phyloP scores from a whole-genome alignment of 1,140 invertebrate species.

The Agrilus planipennis region DNA sequence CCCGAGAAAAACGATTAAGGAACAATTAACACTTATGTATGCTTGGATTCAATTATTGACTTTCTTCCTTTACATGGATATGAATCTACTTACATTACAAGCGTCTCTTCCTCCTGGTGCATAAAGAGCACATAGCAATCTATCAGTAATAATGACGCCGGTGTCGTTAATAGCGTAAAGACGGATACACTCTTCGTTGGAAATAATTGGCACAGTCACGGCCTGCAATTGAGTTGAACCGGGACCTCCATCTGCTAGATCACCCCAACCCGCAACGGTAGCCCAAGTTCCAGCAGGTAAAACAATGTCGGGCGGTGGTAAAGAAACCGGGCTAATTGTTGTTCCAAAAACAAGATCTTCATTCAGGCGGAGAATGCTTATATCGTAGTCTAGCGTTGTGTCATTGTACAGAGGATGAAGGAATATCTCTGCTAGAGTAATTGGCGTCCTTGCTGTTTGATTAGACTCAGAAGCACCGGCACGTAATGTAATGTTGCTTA shows the following conservation, averaged over 20 bases:
- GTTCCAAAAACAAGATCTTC: constrained; percentile 21
- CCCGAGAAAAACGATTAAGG: too few relatives aligned
- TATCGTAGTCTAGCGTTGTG: constrained; percentile 41
- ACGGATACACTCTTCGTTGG: constrained; percentile 22
- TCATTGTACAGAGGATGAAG: constrained; percentile 36
- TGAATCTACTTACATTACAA: constrained; percentile 52
- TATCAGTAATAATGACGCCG: constrained; percentile 39
- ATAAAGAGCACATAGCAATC: constrained; percentile 62
- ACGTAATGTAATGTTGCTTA: too few relatives aligned
- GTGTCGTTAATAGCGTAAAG: too few relatives aligned
- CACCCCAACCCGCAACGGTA: constrained; percentile 30
- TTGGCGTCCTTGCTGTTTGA: too few relatives aligned
- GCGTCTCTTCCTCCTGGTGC: constrained; percentile 53
- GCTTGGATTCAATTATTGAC: too few relatives aligned
- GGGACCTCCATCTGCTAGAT: constrained; percentile 10
- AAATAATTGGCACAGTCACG: constrained; percentile 34
- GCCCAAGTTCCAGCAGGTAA: constrained; percentile 10
- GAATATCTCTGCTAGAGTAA: constrained; percentile 32
- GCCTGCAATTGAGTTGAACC: constrained; percentile 34
- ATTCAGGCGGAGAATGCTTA: constrained; percentile 39
- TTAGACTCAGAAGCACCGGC: too few relatives aligned
- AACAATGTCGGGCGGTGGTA: constrained; percentile 10
- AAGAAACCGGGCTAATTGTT: constrained; percentile 13
- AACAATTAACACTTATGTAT: too few relatives aligned
- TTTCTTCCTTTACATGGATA: too few relatives aligned